These are phyloP conservation scores for Clamator glandarius DNA, from an alignment of 2,797 vertebrate genomes.

Conservation along the genomic window DNA sequence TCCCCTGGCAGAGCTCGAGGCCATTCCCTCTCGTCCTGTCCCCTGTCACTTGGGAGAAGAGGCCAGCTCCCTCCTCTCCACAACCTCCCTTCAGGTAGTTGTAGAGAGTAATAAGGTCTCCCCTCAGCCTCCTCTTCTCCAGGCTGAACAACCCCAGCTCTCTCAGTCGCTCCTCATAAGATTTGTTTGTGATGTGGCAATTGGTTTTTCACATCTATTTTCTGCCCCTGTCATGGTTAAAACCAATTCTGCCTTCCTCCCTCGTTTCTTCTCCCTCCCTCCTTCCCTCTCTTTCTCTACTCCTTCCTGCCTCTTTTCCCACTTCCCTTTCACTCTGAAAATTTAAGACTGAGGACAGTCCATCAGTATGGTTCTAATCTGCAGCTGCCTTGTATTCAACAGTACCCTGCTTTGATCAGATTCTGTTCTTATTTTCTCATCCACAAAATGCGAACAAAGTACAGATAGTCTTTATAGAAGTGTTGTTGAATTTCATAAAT, in stretches of 20 bases:
- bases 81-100: no score
- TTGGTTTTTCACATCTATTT: background rate
- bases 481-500: background rate
- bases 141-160: no score
- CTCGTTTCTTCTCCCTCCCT: accelerated
- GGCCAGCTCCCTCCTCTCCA: no score
- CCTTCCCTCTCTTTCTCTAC: accelerated
- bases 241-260: accelerated
- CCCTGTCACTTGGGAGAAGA: no score
- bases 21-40: no score
- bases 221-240: background rate
- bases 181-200: background rate
- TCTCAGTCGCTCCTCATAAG: no score
- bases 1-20: no score
- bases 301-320: background rate
- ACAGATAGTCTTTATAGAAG: background rate
- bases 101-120: no score
- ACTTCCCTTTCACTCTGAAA: background rate
- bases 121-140: no score
- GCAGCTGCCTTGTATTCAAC: background rate
- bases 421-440: background rate
- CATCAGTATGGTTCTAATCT: background rate
- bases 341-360: background rate
- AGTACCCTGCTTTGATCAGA: accelerated
- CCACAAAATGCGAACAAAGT: background rate